Evolutionary conservation across 2,888 invertebrate genomes (phyloP).

Genomic region (Pachydiplax longipennis): DNA sequence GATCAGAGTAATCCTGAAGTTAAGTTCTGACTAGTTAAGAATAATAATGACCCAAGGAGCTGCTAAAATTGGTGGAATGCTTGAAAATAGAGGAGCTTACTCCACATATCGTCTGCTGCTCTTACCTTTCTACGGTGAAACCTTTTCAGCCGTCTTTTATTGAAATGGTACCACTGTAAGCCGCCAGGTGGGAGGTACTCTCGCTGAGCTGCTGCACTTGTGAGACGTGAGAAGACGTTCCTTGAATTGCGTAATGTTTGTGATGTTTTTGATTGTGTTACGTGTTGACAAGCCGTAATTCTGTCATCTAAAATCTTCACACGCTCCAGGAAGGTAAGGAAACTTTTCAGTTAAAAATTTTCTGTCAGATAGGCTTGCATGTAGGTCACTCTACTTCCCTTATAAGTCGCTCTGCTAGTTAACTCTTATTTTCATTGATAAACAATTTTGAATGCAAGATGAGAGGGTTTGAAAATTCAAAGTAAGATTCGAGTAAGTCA

Average conservation of each 20-base stretch:
- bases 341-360: not conserved
- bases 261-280: slow-evolving; percentile 30
- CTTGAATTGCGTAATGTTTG: slow-evolving; percentile 1
- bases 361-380: not conserved
- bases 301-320: not conserved
- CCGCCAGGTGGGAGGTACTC: slow-evolving; percentile 10
- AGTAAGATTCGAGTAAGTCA: no score
- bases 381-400: not conserved
- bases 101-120: not conserved
- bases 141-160: slow-evolving; percentile 1
- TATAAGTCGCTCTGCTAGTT: not conserved
- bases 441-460: no score
- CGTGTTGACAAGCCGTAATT: slow-evolving; percentile 6
- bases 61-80: no score
- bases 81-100: no score
- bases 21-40: no score
- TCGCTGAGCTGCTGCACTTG: not conserved
- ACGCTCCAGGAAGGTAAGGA: not conserved
- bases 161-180: not conserved
- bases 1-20: no score
- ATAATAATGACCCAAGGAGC: no score
- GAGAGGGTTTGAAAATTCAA: no score
- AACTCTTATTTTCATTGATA: not conserved
- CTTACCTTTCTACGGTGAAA: not conserved
- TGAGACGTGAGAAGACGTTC: not conserved